A percentile compares a stretch with the other conserved stretches of the same genome.
These are phyloP conservation scores for Battus philenor DNA, from an alignment of 1,140 invertebrate genomes.

Conservation along the genomic window DNA sequence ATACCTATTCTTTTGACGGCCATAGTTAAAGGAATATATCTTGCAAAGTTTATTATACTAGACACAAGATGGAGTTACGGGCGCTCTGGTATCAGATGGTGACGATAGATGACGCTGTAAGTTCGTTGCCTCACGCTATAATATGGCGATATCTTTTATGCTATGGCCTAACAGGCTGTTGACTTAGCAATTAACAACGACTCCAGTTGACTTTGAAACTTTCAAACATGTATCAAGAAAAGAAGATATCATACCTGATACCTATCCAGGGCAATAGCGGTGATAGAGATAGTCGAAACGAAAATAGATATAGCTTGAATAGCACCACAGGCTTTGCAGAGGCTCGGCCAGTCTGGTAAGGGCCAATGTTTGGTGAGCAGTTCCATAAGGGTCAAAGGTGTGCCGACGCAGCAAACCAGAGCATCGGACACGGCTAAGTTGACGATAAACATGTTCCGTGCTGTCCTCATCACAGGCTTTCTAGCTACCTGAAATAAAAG, in stretches of 20 bases:
- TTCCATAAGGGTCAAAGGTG: conserved; percentile 90
- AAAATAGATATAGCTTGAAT: conserved; percentile 92
- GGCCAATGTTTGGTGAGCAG: conserved; percentile 87
- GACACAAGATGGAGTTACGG: too few species aligned
- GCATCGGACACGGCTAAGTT: conserved; percentile 92
- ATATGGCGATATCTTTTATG: too few species aligned
- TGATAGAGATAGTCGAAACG: conserved; percentile 93
- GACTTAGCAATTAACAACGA: too few species aligned
- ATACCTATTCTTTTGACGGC: too few species aligned
- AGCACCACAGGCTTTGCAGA: conserved; percentile 88
- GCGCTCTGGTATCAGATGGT: too few species aligned
- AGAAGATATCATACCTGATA: conserved; percentile 78
- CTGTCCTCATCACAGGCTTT: conserved; percentile 89
- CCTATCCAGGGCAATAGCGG: conserved; percentile 90
- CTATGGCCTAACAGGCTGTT: too few species aligned
- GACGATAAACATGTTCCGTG: conserved; percentile 92
- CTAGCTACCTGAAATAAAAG: conserved; percentile 77
- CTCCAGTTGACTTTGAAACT: too few species aligned
- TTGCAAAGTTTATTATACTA: too few species aligned
- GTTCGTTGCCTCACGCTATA: too few species aligned
- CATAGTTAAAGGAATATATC: too few species aligned
- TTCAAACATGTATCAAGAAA: too few species aligned
- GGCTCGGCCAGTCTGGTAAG: conserved; percentile 78
- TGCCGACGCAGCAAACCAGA: conserved; percentile 88
- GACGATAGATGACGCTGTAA: too few species aligned